These are phyloP conservation scores for Drosophila seguyi DNA, from an alignment of 1,140 invertebrate genomes.

Conservation along the genomic window DNA sequence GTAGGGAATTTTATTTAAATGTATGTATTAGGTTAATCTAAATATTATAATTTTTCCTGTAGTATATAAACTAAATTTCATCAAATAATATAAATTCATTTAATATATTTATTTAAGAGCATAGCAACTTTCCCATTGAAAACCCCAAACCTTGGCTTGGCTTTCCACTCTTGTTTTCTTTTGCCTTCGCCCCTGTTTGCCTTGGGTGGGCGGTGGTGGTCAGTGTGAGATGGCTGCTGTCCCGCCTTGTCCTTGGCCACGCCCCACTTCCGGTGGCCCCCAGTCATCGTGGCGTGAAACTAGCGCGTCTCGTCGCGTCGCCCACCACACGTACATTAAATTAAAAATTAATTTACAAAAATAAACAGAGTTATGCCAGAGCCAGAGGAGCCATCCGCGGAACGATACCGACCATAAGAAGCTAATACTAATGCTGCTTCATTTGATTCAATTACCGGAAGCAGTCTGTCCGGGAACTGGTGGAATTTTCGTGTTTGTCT, in stretches of 20 bases:
- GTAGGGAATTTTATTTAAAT: not conserved
- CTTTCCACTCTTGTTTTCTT: conserved; percentile 53
- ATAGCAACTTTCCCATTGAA: conserved; percentile 11
- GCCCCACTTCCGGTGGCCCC: conserved; percentile 51
- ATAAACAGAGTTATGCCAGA: conserved; percentile 72
- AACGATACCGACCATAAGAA: conserved; percentile 67
- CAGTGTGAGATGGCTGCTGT: not conserved
- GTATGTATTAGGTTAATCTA: too few species aligned
- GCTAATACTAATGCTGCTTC: conserved; percentile 83
- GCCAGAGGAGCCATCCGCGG: conserved; percentile 8
- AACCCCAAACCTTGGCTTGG: conserved; percentile 3
- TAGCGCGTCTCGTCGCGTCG: conserved; percentile 58
- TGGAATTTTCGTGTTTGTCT: conserved; percentile 68
- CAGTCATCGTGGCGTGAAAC: conserved; percentile 61
- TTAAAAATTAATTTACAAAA: conserved; percentile 84
- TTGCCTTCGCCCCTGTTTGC: conserved; percentile 39
- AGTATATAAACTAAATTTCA: too few species aligned
- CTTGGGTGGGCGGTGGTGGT: conserved; percentile 1
- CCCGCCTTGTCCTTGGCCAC: conserved; percentile 22
- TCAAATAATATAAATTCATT: not conserved
- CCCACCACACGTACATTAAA: conserved; percentile 74
- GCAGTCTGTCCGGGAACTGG: conserved; percentile 46
- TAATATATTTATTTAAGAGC: conserved; percentile 9
- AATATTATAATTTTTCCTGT: not conserved
- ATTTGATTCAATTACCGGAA: conserved; percentile 83